Base-by-base conservation (phyloP, 2,113 vertebrate species). In the Chaetops frenatus region DNA sequence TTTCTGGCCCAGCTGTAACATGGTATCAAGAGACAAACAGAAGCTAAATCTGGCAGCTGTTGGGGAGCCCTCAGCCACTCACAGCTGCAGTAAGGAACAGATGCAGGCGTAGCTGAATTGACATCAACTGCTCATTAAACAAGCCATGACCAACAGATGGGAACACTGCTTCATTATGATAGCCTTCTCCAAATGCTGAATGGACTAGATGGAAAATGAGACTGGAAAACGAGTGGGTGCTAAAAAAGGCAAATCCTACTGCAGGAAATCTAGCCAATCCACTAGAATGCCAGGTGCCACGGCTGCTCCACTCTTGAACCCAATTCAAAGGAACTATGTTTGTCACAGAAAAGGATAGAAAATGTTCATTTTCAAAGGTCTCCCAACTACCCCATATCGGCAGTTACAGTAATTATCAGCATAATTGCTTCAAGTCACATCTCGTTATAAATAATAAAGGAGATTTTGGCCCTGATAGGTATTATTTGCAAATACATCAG, bases 71-170 rank as follows among this genome's bases (percentile, higher is more conserved):
- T 93, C 40, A 73, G 45, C 62, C 64, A 27, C 82, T 51, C 58
- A 44, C 92, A 95, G 97, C 94, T 96, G 92, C 93, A 64, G n/a
- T 5, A 42, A 81, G 53, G n/a, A 77, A 64, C 81, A 89, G 87
- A 90, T 77, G 79, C 88, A 81, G 62, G 77, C 40, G 23, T 14
- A 36, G 82, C 45, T 92, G 76, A 90, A 93, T 31, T 64, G 77
- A 40, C 82, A 95, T 53, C 79, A 78, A 89, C 76, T 60, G 73
- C 91, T 90, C 74, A 56, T 86, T 81, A 88, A 92, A 88, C n/a
- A 85, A 95, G 56, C 51, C 54, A 36, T 80, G 85, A 72, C 81
- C 87, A 97, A 64, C 95, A 96, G 90, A 95, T 88, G 81, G 95
- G 79, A 94, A 65, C 62, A 65, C n/a, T 82, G 70, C 61, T 95